phyloP scores from a whole-genome alignment of 2,113 vertebrate genomes.

The Psittacula cyanocephala region DNA sequence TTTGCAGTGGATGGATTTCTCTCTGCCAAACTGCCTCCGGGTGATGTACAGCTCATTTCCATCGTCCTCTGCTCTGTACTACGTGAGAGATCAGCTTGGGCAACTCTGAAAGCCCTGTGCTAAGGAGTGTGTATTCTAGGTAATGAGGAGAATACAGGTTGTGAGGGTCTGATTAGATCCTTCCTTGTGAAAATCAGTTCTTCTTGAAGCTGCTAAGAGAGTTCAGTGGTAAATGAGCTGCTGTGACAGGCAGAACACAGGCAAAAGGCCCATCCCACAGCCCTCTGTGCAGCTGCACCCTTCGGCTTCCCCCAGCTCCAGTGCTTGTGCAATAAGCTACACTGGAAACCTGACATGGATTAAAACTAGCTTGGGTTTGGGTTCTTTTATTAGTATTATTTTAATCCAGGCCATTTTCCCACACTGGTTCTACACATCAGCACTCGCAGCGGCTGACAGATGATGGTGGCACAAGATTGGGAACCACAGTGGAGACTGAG shows the following conservation, averaged over 20 bases:
- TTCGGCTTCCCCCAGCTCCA: neutral
- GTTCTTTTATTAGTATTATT: neutral
- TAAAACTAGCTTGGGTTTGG: neutral
- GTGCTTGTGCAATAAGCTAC: neutral
- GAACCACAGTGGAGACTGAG: neutral
- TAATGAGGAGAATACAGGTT: neutral
- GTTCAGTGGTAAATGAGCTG: rapidly evolving
- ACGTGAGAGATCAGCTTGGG: neutral
- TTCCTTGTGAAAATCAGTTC: neutral
- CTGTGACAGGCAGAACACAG: neutral
- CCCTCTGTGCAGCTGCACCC: neutral
- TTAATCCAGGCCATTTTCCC: neutral
- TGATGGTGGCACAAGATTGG: rapidly evolving
- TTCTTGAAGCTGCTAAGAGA: neutral
- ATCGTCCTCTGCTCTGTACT: neutral
- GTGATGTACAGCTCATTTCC: neutral
- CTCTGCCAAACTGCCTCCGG: neutral
- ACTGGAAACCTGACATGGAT: neutral
- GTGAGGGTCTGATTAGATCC: neutral
- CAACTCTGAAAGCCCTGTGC: neutral
- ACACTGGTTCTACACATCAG: neutral
- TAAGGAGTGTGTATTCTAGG: neutral
- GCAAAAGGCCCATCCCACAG: neutral
- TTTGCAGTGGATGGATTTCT: neutral
- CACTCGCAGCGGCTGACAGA: rapidly evolving